Evolutionary conservation across 2,797 vertebrate genomes (phyloP), one percentile per base, ranked within the genome.

Genomic region (Hirundo rustica): DNA sequence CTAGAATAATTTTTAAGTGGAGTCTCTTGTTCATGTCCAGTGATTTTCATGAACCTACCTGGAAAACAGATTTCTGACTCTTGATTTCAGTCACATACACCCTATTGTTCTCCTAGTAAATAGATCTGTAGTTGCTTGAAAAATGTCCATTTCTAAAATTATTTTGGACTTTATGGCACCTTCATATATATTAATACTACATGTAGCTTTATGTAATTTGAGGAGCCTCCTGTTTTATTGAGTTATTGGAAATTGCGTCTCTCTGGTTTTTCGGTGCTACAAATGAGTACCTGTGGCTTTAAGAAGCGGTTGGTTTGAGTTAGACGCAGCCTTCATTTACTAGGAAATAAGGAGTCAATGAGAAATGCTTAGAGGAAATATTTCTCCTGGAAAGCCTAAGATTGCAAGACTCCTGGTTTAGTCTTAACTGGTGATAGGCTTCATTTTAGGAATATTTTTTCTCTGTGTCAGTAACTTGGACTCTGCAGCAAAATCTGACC

Each of bases 401-500:
- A 3, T 4, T 20, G 16, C 10, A 25, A 17, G 44, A 10, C 2
- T 10, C 6, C 4, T 7, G 3, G 1, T 22, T 62, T 55, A 34
- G 11, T 44, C 2, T 17, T 22, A 50, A 19, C 2, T 55, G 26
- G 32, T 32, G 23, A 7, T 21, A 10, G 1, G 0, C 5, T 64
- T 72, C 5, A 4, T 50, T 7, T 75, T 18, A 14, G 16, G 17
- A 68, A 22, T 40, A 2, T 81, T 91, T 81, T 51, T 60, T 55
- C 53, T 77, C 44, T 29, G 14, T 42, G 45, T 75, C 32, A 54
- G 42, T 40, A 64, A 50, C 38, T 66, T 10, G 34, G 72, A 67
- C 68, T 89, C 95, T 96, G 96, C 96, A 95, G 90, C 95, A 96
- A 96, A 96, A 96, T 92, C 88, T n/a, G 91, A 57, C 96, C 96